These are phyloP conservation scores for Cirrhinus mrigala DNA, from an alignment of 2,797 vertebrate species.

Conservation along the genomic window DNA sequence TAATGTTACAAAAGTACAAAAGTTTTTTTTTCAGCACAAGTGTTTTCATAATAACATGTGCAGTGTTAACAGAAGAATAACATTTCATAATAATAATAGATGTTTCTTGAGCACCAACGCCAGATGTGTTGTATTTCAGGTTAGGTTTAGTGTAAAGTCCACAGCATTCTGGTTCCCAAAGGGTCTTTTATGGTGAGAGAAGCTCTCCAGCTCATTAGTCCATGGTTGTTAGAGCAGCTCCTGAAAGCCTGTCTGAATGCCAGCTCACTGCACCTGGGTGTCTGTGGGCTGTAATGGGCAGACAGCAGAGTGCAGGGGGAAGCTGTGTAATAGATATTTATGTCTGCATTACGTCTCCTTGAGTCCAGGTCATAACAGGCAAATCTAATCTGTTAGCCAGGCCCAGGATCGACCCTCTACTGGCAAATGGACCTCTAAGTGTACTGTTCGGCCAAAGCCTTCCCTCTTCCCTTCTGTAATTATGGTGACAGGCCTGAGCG, in stretches of 20 bases:
- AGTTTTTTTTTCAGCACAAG: background rate
- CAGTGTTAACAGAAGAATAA: background rate
- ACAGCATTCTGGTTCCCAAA: constrained; percentile 26
- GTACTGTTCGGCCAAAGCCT: constrained; percentile 50
- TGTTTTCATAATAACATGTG: background rate
- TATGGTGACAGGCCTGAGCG: constrained; percentile 39
- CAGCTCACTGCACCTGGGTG: constrained; percentile 45
- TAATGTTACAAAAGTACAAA: no score
- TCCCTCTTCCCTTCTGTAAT: constrained; percentile 42
- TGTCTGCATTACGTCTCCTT: constrained; percentile 55
- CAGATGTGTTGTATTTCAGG: constrained; percentile 9
- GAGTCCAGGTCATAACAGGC: constrained; percentile 50
- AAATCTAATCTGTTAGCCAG: constrained; percentile 56
- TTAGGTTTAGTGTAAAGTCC: constrained; percentile 20
- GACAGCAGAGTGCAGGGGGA: constrained; percentile 36
- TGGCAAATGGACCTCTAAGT: constrained; percentile 56
- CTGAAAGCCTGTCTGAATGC: constrained; percentile 38
- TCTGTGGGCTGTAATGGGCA: constrained; percentile 37
- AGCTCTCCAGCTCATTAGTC: constrained; percentile 47
- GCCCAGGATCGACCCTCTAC: constrained; percentile 29
- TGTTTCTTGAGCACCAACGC: background rate
- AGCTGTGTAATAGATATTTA: constrained; percentile 55
- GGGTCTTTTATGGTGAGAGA: constrained; percentile 7
- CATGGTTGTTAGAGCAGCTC: constrained; percentile 39
- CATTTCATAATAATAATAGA: no score